Evolutionary conservation across 2,113 vertebrate genomes (phyloP).

Genomic region (Forbesichthys papilliferus): DNA sequence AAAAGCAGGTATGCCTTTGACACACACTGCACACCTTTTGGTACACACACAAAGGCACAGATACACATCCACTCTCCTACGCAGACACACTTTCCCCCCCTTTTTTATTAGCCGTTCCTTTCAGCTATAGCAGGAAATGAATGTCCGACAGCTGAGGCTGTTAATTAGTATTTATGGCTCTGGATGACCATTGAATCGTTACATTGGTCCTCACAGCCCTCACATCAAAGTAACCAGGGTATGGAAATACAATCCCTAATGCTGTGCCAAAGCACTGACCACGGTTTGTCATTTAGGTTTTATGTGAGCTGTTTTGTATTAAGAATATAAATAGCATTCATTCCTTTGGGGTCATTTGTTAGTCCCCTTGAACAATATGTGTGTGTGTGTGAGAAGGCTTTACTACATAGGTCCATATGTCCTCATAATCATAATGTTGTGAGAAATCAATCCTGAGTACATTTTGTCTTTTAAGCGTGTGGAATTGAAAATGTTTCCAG

Average conservation of each 20-base stretch:
- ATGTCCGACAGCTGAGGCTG: slow-evolving; percentile 56
- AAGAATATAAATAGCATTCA: slow-evolving; percentile 28
- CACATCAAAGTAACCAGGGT: slow-evolving; percentile 44
- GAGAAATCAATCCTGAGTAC: no score
- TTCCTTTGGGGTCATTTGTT: slow-evolving; percentile 23
- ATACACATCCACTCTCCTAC: background rate
- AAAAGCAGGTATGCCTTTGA: slow-evolving; percentile 61
- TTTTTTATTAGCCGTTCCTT: slow-evolving; percentile 53
- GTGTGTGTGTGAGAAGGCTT: background rate
- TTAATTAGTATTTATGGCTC: slow-evolving; percentile 71
- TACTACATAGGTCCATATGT: background rate
- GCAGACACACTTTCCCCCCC: slow-evolving; percentile 4
- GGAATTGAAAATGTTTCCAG: no score
- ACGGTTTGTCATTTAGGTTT: slow-evolving; percentile 49
- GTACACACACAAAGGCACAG: background rate
- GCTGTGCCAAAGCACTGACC: slow-evolving; percentile 50
- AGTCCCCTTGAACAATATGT: slow-evolving; percentile 3
- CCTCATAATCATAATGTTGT: no score
- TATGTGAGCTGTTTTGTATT: slow-evolving; percentile 38
- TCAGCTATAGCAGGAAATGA: slow-evolving; percentile 63
- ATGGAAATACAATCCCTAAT: slow-evolving; percentile 63
- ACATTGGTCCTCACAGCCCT: slow-evolving; percentile 43
- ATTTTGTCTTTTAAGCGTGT: no score
- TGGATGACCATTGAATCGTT: slow-evolving; percentile 59
- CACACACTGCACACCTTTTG: slow-evolving; percentile 37